A percentile compares a stretch with the other conserved stretches of the same genome.
phyloP scores from a whole-genome alignment of 1,140 invertebrate species.

The Trialeurodes vaporariorum region DNA sequence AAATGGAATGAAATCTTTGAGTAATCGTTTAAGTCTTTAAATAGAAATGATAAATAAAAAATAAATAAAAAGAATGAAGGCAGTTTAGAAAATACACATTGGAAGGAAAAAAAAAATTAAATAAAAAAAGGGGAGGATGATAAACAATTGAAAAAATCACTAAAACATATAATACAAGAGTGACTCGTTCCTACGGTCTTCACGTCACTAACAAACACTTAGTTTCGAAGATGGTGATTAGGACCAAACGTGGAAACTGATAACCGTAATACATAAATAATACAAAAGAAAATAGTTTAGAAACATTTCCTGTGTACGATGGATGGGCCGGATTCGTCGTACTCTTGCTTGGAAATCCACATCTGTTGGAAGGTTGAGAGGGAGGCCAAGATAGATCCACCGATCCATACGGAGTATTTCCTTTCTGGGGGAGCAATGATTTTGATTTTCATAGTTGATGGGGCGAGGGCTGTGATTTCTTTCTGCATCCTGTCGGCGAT shows the following conservation, averaged over 20 bases:
- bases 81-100: neutral
- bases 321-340: conserved; percentile 86
- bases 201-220: neutral
- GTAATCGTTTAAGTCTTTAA: neutral
- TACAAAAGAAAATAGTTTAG: conserved; percentile 46
- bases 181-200: neutral
- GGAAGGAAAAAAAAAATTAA: neutral
- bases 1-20: conserved; percentile 1
- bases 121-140: neutral
- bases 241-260: neutral
- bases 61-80: neutral
- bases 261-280: neutral
- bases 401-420: conserved; percentile 78
- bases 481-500: conserved; percentile 67
- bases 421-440: conserved; percentile 76
- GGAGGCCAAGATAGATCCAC: conserved; percentile 73
- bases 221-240: neutral
- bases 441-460: conserved; percentile 66
- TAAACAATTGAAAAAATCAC: conserved; percentile 1
- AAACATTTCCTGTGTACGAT: conserved; percentile 95
- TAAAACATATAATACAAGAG: neutral
- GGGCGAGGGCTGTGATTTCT: conserved; percentile 63
- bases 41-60: conserved; percentile 1
- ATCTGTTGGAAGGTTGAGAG: conserved; percentile 84
- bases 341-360: conserved; percentile 95